Base-by-base conservation (phyloP, 2,888 invertebrate genomes). In the Rambutsinella grinnellia region DNA sequence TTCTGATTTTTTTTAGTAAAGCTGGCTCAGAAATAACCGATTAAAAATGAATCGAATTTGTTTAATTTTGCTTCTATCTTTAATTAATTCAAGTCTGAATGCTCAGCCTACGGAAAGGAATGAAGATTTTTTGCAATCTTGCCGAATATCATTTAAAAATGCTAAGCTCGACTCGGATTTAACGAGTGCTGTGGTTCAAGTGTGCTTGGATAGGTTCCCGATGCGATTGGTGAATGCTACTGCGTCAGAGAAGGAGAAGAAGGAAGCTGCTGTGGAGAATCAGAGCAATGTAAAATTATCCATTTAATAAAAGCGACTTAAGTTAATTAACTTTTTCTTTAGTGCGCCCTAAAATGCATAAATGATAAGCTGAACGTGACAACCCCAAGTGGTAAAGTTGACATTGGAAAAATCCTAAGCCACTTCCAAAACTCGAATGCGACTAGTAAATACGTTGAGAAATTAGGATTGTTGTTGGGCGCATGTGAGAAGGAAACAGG, bases 271-370 rank as follows among this genome's bases (percentile, higher is more conserved):
- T 47, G 57, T 46, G 1, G 67, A 67, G 19, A 67, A 74, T 51
- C 54, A 74, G 46, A 61, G 46, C 46, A 74, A 74, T 67, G 74
- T 65, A 67, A 24, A 49, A 49, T 5, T n/a, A 36, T n/a, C n/a
- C n/a, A n/a, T n/a, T n/a, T n/a, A n/a, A n/a, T n/a, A 36, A 36
- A 13, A 36, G 36, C 13, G 5, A 36, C 36, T 13, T 5, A 13
- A 36, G 13, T 36, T 8, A 36, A 36, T 36, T 36, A 21, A 17
- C 17, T 60, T 60, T 60, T 17, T 44, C 1, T 54, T 15, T 21
- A 74, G 74, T 74, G 74, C 46, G 74, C 74, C 1, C 36, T 74
- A 13, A 74, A 74, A 23, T 74, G 74, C 28, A 74, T 74, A 6
- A 74, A 74, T 53, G 66, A 67, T 47, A 66, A 67, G 3, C 51